These are phyloP conservation scores for Lithophane ornitopus DNA, from an alignment of 2,888 invertebrate genomes.

Conservation along the genomic window DNA sequence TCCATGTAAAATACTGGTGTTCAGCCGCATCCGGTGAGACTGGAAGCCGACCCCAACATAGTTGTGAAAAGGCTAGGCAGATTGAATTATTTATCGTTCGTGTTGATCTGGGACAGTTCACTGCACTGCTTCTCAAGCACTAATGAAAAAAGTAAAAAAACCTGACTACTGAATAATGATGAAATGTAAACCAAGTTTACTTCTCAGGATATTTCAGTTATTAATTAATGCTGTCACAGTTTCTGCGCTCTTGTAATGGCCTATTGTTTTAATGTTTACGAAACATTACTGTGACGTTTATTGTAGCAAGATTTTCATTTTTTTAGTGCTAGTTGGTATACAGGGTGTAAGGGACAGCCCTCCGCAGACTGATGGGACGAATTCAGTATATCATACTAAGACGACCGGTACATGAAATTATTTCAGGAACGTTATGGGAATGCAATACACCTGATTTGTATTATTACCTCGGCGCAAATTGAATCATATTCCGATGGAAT, in stretches of 20 bases:
- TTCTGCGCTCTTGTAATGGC: slow-evolving; percentile 58
- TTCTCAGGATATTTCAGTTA: slow-evolving; percentile 69
- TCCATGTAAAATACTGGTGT: too few species aligned
- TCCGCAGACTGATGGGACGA: too few species aligned
- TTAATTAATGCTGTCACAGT: slow-evolving; percentile 67
- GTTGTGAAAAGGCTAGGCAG: too few species aligned
- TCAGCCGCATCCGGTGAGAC: too few species aligned
- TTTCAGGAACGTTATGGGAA: too few species aligned
- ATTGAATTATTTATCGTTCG: not conserved
- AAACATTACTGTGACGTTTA: slow-evolving; percentile 46
- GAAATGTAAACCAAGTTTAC: slow-evolving; percentile 41
- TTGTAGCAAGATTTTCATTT: not conserved
- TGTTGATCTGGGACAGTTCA: slow-evolving; percentile 3
- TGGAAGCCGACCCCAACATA: too few species aligned
- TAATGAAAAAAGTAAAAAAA: slow-evolving; percentile 10
- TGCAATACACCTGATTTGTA: too few species aligned
- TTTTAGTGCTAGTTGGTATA: not conserved
- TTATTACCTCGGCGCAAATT: too few species aligned
- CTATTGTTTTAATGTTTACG: slow-evolving; percentile 67
- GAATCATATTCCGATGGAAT: too few species aligned
- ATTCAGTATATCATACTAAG: too few species aligned
- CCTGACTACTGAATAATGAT: slow-evolving; percentile 23
- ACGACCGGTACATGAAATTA: too few species aligned
- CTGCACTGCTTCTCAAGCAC: slow-evolving; percentile 22
- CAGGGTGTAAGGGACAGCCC: too few species aligned